phyloP scores from a whole-genome alignment of 1,140 invertebrate genomes.

The Drosophila arawakana region DNA sequence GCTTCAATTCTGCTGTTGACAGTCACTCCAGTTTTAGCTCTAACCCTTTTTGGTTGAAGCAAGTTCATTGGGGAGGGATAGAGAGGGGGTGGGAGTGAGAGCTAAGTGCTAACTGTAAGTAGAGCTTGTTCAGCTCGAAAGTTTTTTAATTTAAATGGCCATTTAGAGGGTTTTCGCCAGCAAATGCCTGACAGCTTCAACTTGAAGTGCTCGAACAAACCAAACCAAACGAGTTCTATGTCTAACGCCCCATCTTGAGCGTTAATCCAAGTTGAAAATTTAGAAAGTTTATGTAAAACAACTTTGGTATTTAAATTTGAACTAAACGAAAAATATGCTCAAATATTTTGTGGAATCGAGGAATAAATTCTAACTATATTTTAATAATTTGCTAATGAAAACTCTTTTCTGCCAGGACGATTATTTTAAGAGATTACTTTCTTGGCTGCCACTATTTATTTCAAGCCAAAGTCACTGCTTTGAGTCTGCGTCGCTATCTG shows the following conservation, averaged over 20 bases:
- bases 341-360: neutral
- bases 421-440: no score
- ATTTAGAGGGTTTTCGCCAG: conserved; percentile 66
- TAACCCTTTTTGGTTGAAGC: neutral
- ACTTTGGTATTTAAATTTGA: neutral
- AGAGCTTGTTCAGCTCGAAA: conserved; percentile 49
- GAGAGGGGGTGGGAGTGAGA: neutral
- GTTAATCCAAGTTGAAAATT: neutral
- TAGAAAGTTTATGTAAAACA: neutral
- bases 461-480: no score
- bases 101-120: conserved; percentile 19
- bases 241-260: neutral
- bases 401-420: no score
- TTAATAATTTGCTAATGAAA: neutral
- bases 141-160: conserved; percentile 75
- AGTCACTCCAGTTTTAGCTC: neutral
- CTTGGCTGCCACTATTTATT: no score
- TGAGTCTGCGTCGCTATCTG: no score
- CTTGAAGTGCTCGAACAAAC: neutral
- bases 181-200: conserved; percentile 41
- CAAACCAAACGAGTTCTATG: conserved; percentile 4
- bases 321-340: neutral
- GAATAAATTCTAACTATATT: neutral
- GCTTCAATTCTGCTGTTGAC: neutral
- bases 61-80: neutral